These are phyloP conservation scores for Plectropomus leopardus DNA, from an alignment of 2,113 vertebrate species.

Conservation along the genomic window DNA sequence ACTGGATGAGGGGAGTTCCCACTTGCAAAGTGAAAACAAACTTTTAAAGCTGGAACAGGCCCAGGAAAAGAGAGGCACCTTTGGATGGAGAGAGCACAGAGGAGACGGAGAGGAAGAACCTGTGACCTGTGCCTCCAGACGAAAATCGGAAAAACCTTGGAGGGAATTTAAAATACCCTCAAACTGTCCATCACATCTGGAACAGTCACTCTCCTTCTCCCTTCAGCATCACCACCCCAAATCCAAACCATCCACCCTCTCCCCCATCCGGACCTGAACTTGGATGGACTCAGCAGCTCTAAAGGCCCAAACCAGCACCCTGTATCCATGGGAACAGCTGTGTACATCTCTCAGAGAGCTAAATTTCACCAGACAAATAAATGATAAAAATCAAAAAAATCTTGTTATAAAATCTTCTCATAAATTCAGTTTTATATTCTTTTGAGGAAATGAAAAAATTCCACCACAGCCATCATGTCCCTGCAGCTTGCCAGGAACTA, in stretches of 20 bases:
- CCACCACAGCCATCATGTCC: constrained; percentile 12
- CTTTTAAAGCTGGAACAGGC: constrained; percentile 39
- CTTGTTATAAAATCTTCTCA: neutral
- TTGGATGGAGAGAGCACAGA: constrained; percentile 30
- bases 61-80: constrained; percentile 53
- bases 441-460: constrained; percentile 51
- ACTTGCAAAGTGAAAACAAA: constrained; percentile 65
- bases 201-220: constrained; percentile 22
- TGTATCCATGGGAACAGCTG: constrained; percentile 37
- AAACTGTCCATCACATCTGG: constrained; percentile 58
- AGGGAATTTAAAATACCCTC: constrained; percentile 20
- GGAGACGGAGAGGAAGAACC: neutral
- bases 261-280: constrained; percentile 22
- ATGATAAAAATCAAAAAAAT: neutral
- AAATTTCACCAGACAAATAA: constrained; percentile 10
- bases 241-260: constrained; percentile 11
- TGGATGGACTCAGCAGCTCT: neutral
- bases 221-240: constrained; percentile 26
- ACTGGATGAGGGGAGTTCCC: constrained; percentile 51
- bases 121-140: constrained; percentile 44
- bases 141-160: constrained; percentile 54
- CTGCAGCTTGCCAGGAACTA: constrained; percentile 10
- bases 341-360: constrained; percentile 3
- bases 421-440: constrained; percentile 48
- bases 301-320: constrained; percentile 19